Percentiles rank a stretch among this genome's conserved stretches.
phyloP scores from a whole-genome alignment of 2,888 invertebrate genomes.

The Ganaspis brasiliensis region DNA sequence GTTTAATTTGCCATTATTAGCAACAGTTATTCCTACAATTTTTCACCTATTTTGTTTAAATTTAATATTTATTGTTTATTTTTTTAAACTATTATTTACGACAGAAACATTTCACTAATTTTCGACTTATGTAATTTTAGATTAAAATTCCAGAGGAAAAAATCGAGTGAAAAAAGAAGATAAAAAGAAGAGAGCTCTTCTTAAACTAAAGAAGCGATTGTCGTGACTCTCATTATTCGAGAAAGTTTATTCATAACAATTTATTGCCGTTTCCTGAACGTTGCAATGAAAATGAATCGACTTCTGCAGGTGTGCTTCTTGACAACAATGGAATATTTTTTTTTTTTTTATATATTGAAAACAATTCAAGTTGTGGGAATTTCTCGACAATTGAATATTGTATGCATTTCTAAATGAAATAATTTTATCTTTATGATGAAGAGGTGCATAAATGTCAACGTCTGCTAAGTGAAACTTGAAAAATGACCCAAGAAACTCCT shows the following conservation, averaged over 20 bases:
- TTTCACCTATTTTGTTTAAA: too few species aligned
- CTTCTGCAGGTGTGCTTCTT: background rate
- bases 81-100: too few species aligned
- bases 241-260: slow-evolving; percentile 37
- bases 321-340: background rate
- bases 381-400: background rate
- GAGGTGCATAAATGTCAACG: background rate
- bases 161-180: background rate
- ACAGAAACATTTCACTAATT: too few species aligned
- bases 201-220: slow-evolving; percentile 3
- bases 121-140: too few species aligned
- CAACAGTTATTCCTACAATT: too few species aligned
- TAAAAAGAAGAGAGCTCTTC: background rate
- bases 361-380: slow-evolving; percentile 10
- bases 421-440: background rate
- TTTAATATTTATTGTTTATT: too few species aligned
- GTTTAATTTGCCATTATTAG: too few species aligned
- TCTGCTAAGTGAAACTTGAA: slow-evolving; percentile 67
- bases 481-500: slow-evolving; percentile 56
- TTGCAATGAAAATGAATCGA: slow-evolving; percentile 1
- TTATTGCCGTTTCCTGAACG: slow-evolving; percentile 19
- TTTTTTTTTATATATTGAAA: background rate
- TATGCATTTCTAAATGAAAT: background rate
- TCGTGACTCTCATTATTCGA: slow-evolving; percentile 29
- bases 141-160: background rate